Evolutionary conservation across 2,797 vertebrate species (phyloP), one percentile per base, ranked within the genome.

Genomic region (Danionella dracula): DNA sequence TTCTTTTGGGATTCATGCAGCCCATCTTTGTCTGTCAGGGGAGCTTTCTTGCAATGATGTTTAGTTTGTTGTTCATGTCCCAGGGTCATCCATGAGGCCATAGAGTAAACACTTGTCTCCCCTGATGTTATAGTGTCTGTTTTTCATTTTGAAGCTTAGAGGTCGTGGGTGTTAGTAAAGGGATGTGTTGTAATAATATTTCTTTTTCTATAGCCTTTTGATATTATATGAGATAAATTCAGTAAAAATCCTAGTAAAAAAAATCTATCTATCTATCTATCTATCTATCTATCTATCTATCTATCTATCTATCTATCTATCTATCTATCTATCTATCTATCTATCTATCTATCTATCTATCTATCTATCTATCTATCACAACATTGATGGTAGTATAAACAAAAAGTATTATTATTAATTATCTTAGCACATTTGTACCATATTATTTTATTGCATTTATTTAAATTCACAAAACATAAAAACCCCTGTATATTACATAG

Each of bases 91-190:
- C 16, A n/a, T 29, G 42, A 48, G 63, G 48, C 53, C 61, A 10
- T 2, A 13, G 27, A 15, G 8, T 37, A 40, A 65, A 51, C 46
- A 31, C 8, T 20, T 10, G 29, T 0, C 13, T 67, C 32, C 38
- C n/a, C 27, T 44, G 54, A 15, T 46, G 12, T 51, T 9, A 5
- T 23, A 49, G 42, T 13, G 41, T 29, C 45, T 71, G 34, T 46
- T 66, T 34, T 59, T 58, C 8, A 38, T 53, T 44, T 19, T 70
- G 13, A 49, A n/a, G 19, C 42, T 7, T 44, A 31, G 6, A 35
- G 7, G 20, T 59, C 37, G 66, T n/a, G 49, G 5, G 8, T 15
- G 11, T 61, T 56, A 15, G 8, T 31, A 2, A n/a, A 1, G 5
- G 42, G 29, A 19, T 37, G 38, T 34, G 8, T 17, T 41, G 53